Percentiles rank a stretch among this genome's conserved stretches.
These are phyloP conservation scores for Zonotrichia albicollis DNA, from an alignment of 2,797 vertebrate species.

Conservation along the genomic window DNA sequence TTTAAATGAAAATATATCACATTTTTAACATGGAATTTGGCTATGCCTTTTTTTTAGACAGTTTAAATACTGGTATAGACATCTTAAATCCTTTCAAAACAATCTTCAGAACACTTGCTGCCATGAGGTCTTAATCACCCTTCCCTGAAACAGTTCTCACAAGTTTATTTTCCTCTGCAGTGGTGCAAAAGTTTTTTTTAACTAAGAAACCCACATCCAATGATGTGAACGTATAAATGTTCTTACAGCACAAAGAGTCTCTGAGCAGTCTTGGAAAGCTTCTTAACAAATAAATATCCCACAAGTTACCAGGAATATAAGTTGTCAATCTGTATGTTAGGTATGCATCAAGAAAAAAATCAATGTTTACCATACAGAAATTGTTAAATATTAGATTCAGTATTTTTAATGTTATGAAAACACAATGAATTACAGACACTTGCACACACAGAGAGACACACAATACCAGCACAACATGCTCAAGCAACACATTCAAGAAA, in stretches of 20 bases:
- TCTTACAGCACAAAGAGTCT: background rate
- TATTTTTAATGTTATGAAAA: background rate
- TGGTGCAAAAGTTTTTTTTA: background rate
- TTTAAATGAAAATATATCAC: slow-evolving; percentile 6
- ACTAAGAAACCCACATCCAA: background rate
- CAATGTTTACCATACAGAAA: background rate
- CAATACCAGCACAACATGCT: slow-evolving; percentile 1
- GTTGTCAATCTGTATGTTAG: background rate
- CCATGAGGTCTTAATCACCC: slow-evolving; percentile 46
- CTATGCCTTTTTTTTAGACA: background rate
- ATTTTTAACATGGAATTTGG: background rate
- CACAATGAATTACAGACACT: background rate
- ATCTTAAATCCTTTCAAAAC: slow-evolving; percentile 49
- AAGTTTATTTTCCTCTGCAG: slow-evolving; percentile 44
- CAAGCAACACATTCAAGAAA: slow-evolving; percentile 18
- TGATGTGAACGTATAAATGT: background rate
- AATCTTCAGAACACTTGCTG: slow-evolving; percentile 46
- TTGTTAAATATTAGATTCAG: background rate
- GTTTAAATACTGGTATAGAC: slow-evolving; percentile 16
- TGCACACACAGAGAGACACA: background rate
- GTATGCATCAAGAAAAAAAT: background rate
- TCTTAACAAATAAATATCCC: background rate
- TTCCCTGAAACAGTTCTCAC: background rate
- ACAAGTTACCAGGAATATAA: background rate
- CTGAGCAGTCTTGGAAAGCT: background rate